phyloP scores from a whole-genome alignment of 2,113 vertebrate species.

The Callaeas wilsoni region DNA sequence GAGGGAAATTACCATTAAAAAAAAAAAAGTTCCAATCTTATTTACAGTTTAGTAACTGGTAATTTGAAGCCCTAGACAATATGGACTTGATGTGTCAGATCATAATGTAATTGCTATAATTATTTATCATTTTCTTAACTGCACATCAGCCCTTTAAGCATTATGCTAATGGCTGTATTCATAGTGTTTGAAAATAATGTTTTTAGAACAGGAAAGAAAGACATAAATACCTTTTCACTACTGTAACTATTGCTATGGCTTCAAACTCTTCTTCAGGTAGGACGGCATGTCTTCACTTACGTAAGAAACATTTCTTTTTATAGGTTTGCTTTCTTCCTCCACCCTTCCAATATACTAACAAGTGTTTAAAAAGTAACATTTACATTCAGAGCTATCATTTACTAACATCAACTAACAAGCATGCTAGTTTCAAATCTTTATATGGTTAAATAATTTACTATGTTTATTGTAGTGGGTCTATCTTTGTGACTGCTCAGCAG shows the following conservation, averaged over 20 bases:
- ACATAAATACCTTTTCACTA: background rate
- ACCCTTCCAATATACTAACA: background rate
- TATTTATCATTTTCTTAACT: constrained; percentile 17
- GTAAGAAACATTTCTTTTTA: background rate
- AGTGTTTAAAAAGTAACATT: background rate
- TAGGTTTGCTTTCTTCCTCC: background rate
- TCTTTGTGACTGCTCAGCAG: background rate
- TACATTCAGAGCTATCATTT: background rate
- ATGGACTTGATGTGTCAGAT: background rate
- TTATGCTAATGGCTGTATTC: background rate
- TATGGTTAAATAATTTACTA: background rate
- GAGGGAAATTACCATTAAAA: background rate
- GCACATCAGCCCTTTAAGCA: background rate
- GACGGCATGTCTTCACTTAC: background rate
- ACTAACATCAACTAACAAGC: background rate
- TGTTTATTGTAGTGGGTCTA: background rate
- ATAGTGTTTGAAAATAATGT: background rate
- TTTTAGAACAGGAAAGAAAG: background rate
- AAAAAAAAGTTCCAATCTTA: background rate
- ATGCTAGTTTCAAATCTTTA: background rate
- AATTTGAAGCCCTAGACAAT: background rate
- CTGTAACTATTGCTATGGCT: background rate
- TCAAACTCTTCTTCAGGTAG: background rate
- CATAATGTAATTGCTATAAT: background rate
- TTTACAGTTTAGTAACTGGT: background rate